Base-by-base conservation (phyloP, 1,140 invertebrate genomes). In the Hylyphantes graminicola region DNA sequence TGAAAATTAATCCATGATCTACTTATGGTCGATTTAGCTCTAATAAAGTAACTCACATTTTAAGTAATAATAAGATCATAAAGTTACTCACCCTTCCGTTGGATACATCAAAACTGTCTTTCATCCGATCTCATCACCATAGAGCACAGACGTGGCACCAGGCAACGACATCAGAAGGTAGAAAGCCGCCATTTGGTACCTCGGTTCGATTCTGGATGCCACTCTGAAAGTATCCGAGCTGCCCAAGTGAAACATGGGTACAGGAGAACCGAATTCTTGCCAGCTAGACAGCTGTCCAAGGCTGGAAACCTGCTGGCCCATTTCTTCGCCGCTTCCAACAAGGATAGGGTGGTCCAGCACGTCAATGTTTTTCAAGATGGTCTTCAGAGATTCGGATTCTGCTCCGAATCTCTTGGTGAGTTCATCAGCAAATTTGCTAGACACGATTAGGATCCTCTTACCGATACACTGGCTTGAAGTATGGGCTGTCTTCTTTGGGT, bases 61-160 rank as follows among this genome's bases (percentile, higher is more conserved):
- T 11, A 74, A 21, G 57, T 13, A 21, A 57, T 6, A 15, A 10
- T 19, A 65, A 65, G 2, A 2, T n/a, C 5, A 72, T 13, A 21
- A 19, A 12, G 15, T 61, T 70, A 48, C 80, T 87, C 82, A 88
- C 87, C 80, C 87, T 88, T 80, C 82, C 84, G 5, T 63, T 80
- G 63, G 65, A 54, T 8, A 61, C 19, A 59, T 88, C 87, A 53
- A 73, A 75, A 10, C 76, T 77, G 35, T 87, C 83, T 21, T 77
- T 19, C 11, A 89, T 64, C 92, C 92, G 85, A 95, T 92, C 91
- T 95, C 95, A 89, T 96, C 94, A 8, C 94, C 94, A 88, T 96
- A 95, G 88, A 95, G 94, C 86, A 96, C 92, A 86, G 91, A 94
- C 0, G 94, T 92, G 11, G 94, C 94, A 7, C 95, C 95, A 2